These are phyloP conservation scores for Malurus alboscapulatus DNA, from an alignment of 2,113 vertebrate genomes.

Conservation along the genomic window DNA sequence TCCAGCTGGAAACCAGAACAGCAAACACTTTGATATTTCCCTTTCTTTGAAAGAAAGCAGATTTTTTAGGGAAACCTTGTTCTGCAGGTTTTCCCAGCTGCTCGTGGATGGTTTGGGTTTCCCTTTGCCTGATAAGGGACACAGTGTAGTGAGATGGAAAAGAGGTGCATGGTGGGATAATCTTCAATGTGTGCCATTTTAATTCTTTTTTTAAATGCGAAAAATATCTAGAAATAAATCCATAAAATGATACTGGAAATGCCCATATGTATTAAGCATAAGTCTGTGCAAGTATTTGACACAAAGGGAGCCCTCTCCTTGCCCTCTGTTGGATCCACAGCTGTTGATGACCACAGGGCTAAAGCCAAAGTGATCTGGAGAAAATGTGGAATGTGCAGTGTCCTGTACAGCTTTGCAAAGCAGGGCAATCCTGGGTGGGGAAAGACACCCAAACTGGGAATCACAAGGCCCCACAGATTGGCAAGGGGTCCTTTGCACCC, in stretches of 20 bases:
- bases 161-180: not conserved
- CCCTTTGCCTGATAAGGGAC: not conserved
- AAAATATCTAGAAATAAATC: not conserved
- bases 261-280: not conserved
- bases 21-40: not conserved
- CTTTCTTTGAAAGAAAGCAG: not conserved
- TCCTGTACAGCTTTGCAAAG: not conserved
- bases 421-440: not conserved
- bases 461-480: not conserved
- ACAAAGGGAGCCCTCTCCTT: not conserved
- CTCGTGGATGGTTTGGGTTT: not conserved
- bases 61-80: not conserved
- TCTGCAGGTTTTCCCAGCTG: not conserved
- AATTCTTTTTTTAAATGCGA: not conserved
- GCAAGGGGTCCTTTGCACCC: not conserved
- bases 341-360: not conserved
- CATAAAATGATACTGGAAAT: not conserved
- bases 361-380: not conserved
- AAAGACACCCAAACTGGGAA: not conserved
- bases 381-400: not conserved
- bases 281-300: not conserved
- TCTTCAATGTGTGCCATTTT: not conserved
- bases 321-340: not conserved
- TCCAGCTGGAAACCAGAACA: not conserved
- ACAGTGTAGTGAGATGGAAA: not conserved